These are phyloP conservation scores for Chesias legatella DNA, from an alignment of 2,888 invertebrate species.

Conservation along the genomic window DNA sequence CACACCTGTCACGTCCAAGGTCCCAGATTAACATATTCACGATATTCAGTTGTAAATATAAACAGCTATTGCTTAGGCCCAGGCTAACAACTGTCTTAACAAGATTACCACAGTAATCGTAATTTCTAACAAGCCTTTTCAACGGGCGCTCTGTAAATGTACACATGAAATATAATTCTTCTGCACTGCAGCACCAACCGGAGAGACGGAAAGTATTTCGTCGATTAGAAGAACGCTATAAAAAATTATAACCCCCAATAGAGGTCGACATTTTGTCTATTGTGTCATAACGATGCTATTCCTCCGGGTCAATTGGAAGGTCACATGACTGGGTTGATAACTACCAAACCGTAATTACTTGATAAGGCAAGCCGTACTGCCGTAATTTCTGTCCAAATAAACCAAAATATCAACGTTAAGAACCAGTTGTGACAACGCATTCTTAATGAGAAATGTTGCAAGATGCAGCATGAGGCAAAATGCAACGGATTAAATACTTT, in stretches of 20 bases:
- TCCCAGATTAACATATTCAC: slow-evolving; percentile 32
- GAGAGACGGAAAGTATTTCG: too few species aligned
- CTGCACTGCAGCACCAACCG: too few species aligned
- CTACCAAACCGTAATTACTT: slow-evolving; percentile 34
- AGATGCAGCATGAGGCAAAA: neutral
- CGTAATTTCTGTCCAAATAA: slow-evolving; percentile 15
- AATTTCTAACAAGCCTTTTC: too few species aligned
- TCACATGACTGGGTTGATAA: slow-evolving; percentile 54
- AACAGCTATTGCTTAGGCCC: slow-evolving; percentile 19
- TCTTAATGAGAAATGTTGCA: too few species aligned
- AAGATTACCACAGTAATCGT: neutral
- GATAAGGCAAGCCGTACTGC: slow-evolving; percentile 31
- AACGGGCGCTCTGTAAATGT: too few species aligned
- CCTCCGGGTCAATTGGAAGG: slow-evolving; percentile 61
- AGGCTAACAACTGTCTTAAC: slow-evolving; percentile 2
- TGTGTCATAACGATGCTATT: slow-evolving; percentile 49
- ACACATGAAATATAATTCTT: too few species aligned
- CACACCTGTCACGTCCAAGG: slow-evolving; percentile 39
- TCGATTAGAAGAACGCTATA: slow-evolving; percentile 13
- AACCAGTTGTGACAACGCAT: slow-evolving; percentile 22
- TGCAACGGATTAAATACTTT: too few species aligned
- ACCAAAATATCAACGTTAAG: slow-evolving; percentile 29
- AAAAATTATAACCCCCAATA: slow-evolving; percentile 24
- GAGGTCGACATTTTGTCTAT: slow-evolving; percentile 35
- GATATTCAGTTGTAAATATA: slow-evolving; percentile 38